Evolutionary conservation across 2,113 vertebrate genomes (phyloP).

Genomic region (Ia io): DNA sequence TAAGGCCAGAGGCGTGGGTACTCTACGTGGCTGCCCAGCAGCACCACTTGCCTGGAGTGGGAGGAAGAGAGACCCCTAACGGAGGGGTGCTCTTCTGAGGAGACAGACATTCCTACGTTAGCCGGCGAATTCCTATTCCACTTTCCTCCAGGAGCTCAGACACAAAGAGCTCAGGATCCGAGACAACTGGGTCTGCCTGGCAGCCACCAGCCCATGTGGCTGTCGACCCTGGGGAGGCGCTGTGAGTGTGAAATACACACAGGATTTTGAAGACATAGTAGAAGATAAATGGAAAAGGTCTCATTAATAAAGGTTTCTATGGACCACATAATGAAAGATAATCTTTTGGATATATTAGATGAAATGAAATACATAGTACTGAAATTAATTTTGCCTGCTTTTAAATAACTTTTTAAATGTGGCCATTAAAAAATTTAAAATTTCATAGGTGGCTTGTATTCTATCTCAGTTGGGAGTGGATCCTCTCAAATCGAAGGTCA

Average conservation of each 20-base stretch:
- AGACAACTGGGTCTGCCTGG: fast-evolving
- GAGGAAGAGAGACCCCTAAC: background rate
- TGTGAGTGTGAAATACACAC: fast-evolving
- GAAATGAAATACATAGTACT: background rate
- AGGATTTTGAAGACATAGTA: background rate
- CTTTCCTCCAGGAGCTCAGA: background rate
- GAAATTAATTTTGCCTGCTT: background rate
- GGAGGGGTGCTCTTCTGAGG: too few relatives aligned
- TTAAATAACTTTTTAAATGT: background rate
- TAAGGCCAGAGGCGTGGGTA: fast-evolving
- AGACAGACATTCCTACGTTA: fast-evolving
- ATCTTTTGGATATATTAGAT: background rate
- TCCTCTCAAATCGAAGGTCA: fast-evolving
- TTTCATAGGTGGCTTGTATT: fast-evolving
- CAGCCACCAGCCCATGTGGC: fast-evolving
- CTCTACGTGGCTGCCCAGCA: background rate
- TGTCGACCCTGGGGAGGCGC: background rate
- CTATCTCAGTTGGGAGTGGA: fast-evolving
- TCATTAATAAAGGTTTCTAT: background rate
- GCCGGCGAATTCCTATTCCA: fast-evolving
- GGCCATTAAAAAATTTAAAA: background rate
- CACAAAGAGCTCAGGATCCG: fast-evolving
- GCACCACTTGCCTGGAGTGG: fast-evolving
- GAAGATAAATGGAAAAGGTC: background rate
- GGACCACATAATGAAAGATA: background rate